Evolutionary conservation across 2,113 vertebrate species (phyloP).

Genomic region (Eptesicus fuscus): DNA sequence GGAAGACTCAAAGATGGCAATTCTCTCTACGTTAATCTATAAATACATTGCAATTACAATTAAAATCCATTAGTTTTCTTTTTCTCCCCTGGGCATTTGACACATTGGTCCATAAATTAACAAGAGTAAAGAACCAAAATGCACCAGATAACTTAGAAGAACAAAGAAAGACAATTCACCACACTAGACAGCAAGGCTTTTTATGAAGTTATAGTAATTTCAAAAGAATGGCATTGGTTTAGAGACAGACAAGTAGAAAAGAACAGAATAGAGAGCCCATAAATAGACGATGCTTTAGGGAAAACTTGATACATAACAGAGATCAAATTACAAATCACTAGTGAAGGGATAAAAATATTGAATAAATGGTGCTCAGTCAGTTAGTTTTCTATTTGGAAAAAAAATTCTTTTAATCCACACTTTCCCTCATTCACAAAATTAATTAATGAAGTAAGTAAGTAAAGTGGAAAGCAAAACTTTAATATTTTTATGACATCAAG

Average conservation of each 20-base stretch:
- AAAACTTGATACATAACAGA: not conserved
- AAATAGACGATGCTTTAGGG: not conserved
- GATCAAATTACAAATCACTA: not conserved
- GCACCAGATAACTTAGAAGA: not conserved
- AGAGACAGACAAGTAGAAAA: not conserved
- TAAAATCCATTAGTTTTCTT: not conserved
- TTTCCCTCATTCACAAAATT: not conserved
- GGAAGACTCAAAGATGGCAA: not conserved
- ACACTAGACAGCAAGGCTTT: not conserved
- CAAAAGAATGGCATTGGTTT: not conserved
- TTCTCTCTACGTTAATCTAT: not conserved
- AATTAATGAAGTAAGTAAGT: not conserved
- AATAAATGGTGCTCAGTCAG: not conserved
- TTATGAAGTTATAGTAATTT: not conserved
- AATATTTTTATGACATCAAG: not conserved
- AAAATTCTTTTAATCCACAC: not conserved
- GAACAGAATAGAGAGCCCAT: not conserved
- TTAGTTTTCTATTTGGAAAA: not conserved
- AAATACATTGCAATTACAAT: not conserved
- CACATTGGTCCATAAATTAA: constrained; percentile 9
- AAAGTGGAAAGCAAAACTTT: constrained; percentile 3
- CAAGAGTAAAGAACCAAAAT: not conserved
- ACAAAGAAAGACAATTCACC: not conserved
- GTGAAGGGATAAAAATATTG: not conserved
- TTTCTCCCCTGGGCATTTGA: not conserved